Percentiles rank a stretch among this genome's conserved stretches.
phyloP scores from a whole-genome alignment of 2,888 invertebrate genomes.

The Boloria selene region DNA sequence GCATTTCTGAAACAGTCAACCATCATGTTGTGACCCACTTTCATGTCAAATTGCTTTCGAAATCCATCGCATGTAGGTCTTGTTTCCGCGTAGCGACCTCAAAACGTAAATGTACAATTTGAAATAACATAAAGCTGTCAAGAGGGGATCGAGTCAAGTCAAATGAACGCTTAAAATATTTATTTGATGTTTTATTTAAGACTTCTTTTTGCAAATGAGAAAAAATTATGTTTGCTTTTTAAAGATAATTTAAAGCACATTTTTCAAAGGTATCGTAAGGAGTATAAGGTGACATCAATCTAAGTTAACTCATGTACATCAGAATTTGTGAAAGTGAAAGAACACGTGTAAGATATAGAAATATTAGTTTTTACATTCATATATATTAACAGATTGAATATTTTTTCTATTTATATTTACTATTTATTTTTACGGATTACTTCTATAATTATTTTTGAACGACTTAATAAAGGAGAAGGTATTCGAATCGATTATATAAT shows the following conservation, averaged over 20 bases:
- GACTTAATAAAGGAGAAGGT: too few species aligned
- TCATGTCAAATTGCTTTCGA: slow-evolving; percentile 40
- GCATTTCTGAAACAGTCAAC: slow-evolving; percentile 39
- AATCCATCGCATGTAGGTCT: slow-evolving; percentile 34
- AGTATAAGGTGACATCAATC: too few species aligned
- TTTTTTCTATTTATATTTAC: too few species aligned
- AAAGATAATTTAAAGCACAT: not conserved
- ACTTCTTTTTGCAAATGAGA: not conserved
- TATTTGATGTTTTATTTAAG: slow-evolving; percentile 29
- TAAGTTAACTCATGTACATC: too few species aligned
- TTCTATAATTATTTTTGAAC: too few species aligned
- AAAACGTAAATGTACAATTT: slow-evolving; percentile 38
- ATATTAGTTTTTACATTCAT: too few species aligned
- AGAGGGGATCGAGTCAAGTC: slow-evolving; percentile 32
- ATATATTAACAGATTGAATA: too few species aligned
- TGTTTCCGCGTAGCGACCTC: slow-evolving; percentile 40
- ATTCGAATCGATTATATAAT: too few species aligned
- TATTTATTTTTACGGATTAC: too few species aligned
- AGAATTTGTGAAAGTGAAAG: too few species aligned
- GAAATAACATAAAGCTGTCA: slow-evolving; percentile 41
- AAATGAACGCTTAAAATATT: slow-evolving; percentile 30
- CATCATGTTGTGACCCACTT: slow-evolving; percentile 39
- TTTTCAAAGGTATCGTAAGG: too few species aligned
- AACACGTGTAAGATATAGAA: too few species aligned
- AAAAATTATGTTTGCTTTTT: not conserved